Evolutionary conservation across 2,797 vertebrate genomes (phyloP).

Genomic region (Sardinella longiceps): DNA sequence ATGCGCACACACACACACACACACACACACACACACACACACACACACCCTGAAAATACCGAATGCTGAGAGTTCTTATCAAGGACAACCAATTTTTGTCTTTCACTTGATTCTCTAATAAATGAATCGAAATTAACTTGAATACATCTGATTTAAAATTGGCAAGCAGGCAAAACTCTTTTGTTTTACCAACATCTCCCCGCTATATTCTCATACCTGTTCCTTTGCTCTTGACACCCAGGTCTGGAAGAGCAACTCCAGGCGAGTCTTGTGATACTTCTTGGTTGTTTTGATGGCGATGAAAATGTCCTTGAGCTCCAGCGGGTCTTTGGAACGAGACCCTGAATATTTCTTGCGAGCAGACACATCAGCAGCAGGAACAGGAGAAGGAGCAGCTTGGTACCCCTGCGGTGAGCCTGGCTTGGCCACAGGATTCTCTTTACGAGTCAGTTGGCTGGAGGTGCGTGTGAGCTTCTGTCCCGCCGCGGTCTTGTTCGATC

Average conservation of each 20-base stretch:
- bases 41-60: no score
- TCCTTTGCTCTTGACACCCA: slow-evolving; percentile 88
- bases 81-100: no score
- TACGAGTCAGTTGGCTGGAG: slow-evolving; percentile 12
- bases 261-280: slow-evolving; percentile 87
- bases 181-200: no score
- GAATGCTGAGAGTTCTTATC: no score
- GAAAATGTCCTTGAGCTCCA: slow-evolving; percentile 87
- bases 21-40: no score
- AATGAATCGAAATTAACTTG: no score
- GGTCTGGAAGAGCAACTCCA: slow-evolving; percentile 88
- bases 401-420: slow-evolving; percentile 30
- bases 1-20: neutral
- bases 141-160: no score
- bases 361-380: neutral
- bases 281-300: slow-evolving; percentile 94
- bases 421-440: slow-evolving; percentile 14
- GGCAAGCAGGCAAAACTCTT: no score
- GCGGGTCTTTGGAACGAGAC: slow-evolving; percentile 59
- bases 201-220: slow-evolving; percentile 74
- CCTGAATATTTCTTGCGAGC: slow-evolving; percentile 2
- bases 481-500: neutral
- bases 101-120: no score
- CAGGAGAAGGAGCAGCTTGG: neutral
- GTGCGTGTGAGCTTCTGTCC: neutral